Conservation (phyloP, 2,888 invertebrate genomes). For the Pandemis heparana region DNA sequence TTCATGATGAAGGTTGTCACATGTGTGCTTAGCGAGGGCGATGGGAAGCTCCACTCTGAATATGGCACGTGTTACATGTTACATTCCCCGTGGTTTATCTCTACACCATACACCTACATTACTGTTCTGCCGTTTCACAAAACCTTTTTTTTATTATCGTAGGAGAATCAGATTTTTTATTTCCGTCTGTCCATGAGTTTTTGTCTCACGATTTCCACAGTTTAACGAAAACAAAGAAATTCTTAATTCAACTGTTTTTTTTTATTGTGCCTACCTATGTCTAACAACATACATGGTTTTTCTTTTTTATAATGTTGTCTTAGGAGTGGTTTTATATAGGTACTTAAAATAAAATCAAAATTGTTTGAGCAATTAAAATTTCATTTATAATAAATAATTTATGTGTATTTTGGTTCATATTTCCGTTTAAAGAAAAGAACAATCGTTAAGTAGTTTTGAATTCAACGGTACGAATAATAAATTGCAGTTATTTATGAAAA, state of each 20-base stretch:
- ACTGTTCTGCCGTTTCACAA: background rate
- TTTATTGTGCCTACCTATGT: no score
- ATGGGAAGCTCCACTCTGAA: constrained; percentile 29
- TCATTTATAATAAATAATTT: no score
- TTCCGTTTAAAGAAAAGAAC: no score
- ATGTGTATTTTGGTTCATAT: no score
- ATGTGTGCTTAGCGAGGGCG: constrained; percentile 53
- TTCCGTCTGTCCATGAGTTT: background rate
- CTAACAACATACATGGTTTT: no score
- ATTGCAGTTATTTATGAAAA: no score
- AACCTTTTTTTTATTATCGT: background rate
- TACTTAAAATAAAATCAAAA: no score
- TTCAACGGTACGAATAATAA: no score
- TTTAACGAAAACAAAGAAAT: background rate
- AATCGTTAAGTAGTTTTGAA: no score
- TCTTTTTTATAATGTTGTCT: no score
- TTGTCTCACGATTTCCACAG: background rate
- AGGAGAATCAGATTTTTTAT: background rate
- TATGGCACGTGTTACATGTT: constrained; percentile 30
- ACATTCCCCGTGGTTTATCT: constrained; percentile 20
- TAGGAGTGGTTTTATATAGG: no score
- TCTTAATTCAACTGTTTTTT: background rate
- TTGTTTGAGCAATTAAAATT: no score
- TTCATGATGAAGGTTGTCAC: constrained; percentile 58
- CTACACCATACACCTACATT: constrained; percentile 3